These are phyloP conservation scores for Caenorhabditis plicata DNA, from an alignment of 2,888 invertebrate genomes.

Conservation along the genomic window DNA sequence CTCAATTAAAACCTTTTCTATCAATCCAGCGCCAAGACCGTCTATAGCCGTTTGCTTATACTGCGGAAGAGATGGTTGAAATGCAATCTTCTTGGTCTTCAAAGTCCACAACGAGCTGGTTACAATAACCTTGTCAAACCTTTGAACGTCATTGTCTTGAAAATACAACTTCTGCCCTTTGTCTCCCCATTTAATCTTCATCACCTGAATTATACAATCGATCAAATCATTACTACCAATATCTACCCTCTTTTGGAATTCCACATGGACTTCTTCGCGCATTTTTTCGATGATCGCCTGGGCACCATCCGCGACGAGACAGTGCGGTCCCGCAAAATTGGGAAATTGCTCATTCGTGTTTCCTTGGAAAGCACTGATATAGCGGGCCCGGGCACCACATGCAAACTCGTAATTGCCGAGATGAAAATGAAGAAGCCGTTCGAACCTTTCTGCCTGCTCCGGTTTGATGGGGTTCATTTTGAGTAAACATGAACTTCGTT, in stretches of 20 bases:
- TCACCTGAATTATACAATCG: background rate
- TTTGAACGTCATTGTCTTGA: conserved; percentile 5
- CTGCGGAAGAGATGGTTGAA: conserved; percentile 67
- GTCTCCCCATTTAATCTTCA: background rate
- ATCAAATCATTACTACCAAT: no score
- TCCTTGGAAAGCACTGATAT: conserved; percentile 64
- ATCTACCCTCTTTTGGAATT: no score
- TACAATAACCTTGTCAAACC: conserved; percentile 66
- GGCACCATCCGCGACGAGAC: conserved; percentile 67
- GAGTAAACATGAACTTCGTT: conserved; percentile 11
- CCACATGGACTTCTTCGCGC: conserved; percentile 1
- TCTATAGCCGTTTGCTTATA: conserved; percentile 66
- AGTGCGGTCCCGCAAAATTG: conserved; percentile 68
- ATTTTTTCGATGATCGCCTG: conserved; percentile 58
- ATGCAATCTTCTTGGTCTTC: conserved; percentile 65
- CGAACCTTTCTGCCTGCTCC: conserved; percentile 10
- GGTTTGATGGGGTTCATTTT: conserved; percentile 6
- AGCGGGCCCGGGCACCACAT: conserved; percentile 66
- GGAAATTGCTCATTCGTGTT: conserved; percentile 69
- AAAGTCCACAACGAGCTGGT: conserved; percentile 68
- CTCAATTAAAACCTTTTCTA: conserved; percentile 67
- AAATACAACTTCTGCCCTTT: conserved; percentile 1
- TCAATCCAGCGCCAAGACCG: conserved; percentile 67
- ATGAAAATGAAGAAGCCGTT: conserved; percentile 67
- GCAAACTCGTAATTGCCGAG: conserved; percentile 69